phyloP scores from a whole-genome alignment of 2,113 vertebrate genomes.

The Silurus meridionalis region DNA sequence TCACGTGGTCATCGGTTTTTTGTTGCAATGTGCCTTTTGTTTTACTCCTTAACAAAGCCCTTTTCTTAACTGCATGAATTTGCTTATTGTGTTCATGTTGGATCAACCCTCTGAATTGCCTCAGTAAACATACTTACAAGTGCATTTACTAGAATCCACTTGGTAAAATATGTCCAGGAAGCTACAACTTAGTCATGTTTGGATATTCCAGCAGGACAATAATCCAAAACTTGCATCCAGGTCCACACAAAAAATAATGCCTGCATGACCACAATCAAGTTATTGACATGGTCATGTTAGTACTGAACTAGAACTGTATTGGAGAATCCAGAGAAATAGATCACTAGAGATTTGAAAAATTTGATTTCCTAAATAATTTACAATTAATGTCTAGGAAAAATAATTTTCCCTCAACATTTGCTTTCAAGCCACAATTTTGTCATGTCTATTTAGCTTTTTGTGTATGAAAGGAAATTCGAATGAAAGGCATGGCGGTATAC shows the following conservation, averaged over 20 bases:
- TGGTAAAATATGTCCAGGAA: not conserved
- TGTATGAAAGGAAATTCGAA: too few species aligned
- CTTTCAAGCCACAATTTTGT: too few species aligned
- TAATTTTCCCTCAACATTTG: too few species aligned
- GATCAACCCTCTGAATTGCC: not conserved
- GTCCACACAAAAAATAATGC: not conserved
- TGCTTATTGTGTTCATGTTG: too few species aligned
- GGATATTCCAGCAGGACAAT: not conserved
- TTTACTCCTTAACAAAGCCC: too few species aligned
- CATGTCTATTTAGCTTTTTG: too few species aligned
- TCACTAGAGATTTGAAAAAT: not conserved
- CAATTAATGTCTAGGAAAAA: too few species aligned
- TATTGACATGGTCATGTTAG: not conserved
- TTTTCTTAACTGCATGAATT: too few species aligned
- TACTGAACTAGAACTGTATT: not conserved
- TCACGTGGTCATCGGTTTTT: too few species aligned
- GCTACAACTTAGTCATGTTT: not conserved
- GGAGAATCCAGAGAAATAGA: not conserved
- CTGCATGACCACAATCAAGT: not conserved
- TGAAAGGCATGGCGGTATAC: too few species aligned
- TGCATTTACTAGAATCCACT: not conserved
- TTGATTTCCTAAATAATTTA: too few species aligned
- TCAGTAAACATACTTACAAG: not conserved
- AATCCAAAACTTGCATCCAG: not conserved
- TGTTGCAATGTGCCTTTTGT: too few species aligned